Base-by-base conservation (phyloP, 1,140 invertebrate species). In the Meloidogyne chitwoodi region DNA sequence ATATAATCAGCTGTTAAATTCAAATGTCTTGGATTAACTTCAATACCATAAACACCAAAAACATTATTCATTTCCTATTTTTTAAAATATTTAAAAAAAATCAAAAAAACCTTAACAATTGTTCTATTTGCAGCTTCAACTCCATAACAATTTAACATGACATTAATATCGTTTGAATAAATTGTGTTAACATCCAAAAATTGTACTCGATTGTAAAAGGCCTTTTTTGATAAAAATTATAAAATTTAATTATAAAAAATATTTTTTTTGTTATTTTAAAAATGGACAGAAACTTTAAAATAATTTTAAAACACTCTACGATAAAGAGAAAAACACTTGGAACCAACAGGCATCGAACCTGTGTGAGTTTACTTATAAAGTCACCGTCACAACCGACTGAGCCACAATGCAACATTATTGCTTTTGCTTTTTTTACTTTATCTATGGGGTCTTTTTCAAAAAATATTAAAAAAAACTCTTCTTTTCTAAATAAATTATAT, bases 1-100 rank as follows among this genome's bases (percentile, higher is more conserved):
- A 99, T 99, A 87, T 97, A 98, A 89, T 99, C 96, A 0, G 95
- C 93, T 73, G 98, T 91, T 0, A 99, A 89, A 0, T 91, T 92
- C 76, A 99, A 90, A 91, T 99, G 97, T 48, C 95, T 90, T 3
- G 92, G 91, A 89, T 98, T 94, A 0, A 99, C 94, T 22, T 91
- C 91, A 83, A 99, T 99, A 27, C 95, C 95, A 86, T 99, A 99
- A 4, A 94, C 93, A 83, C 92, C 92, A 87, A 98, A 98, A 19
- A 96, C 94, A 87, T 93, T 92, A 86, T 92, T 91, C 41, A 96
- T 92, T 91, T 97, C 95, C 90, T 91, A 38, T n/a, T n/a, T n/a
- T n/a, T 41, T 85, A 29, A 84, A 86, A 65, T n/a, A 11, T 24
- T 12, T 16, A 10, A 67, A 22, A n/a, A n/a, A n/a, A n/a, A n/a